Conservation (phyloP, 1,140 invertebrate genomes). For the Octopus sinensis region DNA sequence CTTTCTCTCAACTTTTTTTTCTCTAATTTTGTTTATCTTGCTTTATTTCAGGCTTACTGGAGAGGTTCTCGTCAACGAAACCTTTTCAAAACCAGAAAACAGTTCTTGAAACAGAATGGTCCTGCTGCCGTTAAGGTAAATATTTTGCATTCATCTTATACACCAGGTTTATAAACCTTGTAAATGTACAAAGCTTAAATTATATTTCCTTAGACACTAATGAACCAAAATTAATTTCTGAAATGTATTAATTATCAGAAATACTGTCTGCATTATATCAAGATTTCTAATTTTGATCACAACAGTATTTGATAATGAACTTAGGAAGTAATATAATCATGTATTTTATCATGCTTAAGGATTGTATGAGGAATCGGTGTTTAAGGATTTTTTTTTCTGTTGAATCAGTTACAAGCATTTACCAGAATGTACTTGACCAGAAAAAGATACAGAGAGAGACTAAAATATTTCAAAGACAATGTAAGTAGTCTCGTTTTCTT, state of each 20-base stretch:
- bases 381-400: neutral
- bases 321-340: too few relatives aligned
- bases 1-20: neutral
- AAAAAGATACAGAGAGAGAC: conserved; percentile 41
- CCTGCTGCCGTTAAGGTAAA: conserved; percentile 45
- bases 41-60: conserved; percentile 66
- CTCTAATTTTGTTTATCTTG: neutral
- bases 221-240: too few relatives aligned
- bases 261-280: too few relatives aligned
- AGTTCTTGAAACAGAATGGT: conserved; percentile 40
- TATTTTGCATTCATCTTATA: neutral
- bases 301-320: too few relatives aligned
- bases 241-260: too few relatives aligned
- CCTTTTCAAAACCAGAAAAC: conserved; percentile 54
- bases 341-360: too few relatives aligned
- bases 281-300: too few relatives aligned
- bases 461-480: conserved; percentile 52
- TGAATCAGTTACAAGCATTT: conserved; percentile 49
- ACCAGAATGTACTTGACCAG: conserved; percentile 48
- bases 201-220: too few relatives aligned
- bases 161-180: too few relatives aligned
- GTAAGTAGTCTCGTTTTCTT: conserved; percentile 34
- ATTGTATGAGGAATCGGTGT: too few relatives aligned
- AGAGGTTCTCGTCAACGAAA: conserved; percentile 60
- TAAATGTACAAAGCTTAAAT: too few relatives aligned